Base-by-base conservation (phyloP, 2,888 invertebrate genomes). In the Lysandra coridon region DNA sequence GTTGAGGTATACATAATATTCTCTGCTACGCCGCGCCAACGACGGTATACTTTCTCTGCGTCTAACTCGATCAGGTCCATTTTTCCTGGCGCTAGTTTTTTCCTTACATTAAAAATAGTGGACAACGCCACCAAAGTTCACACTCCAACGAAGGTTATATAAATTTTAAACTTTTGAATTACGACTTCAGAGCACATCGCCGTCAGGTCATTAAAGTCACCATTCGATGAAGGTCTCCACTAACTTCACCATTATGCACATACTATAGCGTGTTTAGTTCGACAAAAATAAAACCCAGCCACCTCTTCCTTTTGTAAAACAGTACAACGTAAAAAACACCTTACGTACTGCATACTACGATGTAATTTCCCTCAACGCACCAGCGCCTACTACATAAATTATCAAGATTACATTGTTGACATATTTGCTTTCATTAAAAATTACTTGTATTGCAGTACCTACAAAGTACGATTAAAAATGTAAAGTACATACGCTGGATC, bases 361-460 rank as follows among this genome's bases (percentile, higher is more conserved):
- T 69, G 33, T 69, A 69, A 33, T 69, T 69, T 33, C 14, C 69
- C 33, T 1, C 33, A 69, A 23, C 33, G 33, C 64, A 69, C 33
- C 33, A 1, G 33, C 4, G 33, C 33, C 69, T 69, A 37, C 14
- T 69, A 69, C 69, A 69, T 69, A 69, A 69, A 69, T 69, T 69
- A 69, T 69, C 33, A 69, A 69, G 69, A 69, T 69, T 69, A 69
- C 69, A 69, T 33, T 69, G 69, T 69, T 69, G 69, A 69, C 69
- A 69, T 69, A 23, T 30, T 64, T 64, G 64, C 64, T 64, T 64
- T 69, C 69, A 69, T 69, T 17, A 69, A 69, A 69, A 69, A 69
- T 69, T 69, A 69, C 69, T 69, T 69, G 69, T 33, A 33, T 69
- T 69, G 69, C 69, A 69, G 69, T 69, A 69, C 6, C 6, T 40